These are phyloP conservation scores for Caenorhabditis wallacei DNA, from an alignment of 2,888 invertebrate genomes.

Conservation along the genomic window DNA sequence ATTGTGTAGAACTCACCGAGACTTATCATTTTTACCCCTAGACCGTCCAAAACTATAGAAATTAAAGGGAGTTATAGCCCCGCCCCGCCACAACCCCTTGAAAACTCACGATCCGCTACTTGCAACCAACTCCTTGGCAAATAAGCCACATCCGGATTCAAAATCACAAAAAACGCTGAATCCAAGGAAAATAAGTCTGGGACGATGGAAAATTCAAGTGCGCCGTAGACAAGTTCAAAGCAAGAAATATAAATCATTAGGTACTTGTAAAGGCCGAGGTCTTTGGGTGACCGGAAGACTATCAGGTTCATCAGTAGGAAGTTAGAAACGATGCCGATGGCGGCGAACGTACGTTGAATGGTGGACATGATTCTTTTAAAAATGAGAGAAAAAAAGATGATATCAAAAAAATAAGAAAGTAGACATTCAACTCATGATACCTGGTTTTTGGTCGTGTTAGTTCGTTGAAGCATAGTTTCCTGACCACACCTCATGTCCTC, in stretches of 20 bases:
- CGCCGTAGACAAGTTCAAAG: constrained; percentile 32
- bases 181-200: constrained; percentile 14
- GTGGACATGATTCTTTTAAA: too few relatives aligned
- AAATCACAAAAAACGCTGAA: constrained; percentile 9
- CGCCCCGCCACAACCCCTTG: too few relatives aligned
- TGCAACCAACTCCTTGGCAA: not conserved
- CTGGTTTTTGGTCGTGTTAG: too few relatives aligned
- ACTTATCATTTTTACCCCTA: too few relatives aligned
- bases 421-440: too few relatives aligned
- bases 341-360: not conserved
- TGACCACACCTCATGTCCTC: too few relatives aligned
- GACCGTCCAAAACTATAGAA: too few relatives aligned
- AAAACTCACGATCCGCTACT: constrained; percentile 2
- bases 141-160: not conserved
- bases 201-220: constrained; percentile 14
- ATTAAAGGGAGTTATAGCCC: too few relatives aligned
- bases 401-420: too few relatives aligned
- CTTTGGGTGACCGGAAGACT: constrained; percentile 22
- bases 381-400: too few relatives aligned
- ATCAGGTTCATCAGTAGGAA: not conserved
- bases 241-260: constrained; percentile 37
- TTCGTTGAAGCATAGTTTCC: too few relatives aligned
- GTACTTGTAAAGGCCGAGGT: constrained; percentile 34
- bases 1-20: too few relatives aligned
- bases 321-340: not conserved